These are phyloP conservation scores for Leucophora obtusa DNA, from an alignment of 2,888 invertebrate species.

Conservation along the genomic window DNA sequence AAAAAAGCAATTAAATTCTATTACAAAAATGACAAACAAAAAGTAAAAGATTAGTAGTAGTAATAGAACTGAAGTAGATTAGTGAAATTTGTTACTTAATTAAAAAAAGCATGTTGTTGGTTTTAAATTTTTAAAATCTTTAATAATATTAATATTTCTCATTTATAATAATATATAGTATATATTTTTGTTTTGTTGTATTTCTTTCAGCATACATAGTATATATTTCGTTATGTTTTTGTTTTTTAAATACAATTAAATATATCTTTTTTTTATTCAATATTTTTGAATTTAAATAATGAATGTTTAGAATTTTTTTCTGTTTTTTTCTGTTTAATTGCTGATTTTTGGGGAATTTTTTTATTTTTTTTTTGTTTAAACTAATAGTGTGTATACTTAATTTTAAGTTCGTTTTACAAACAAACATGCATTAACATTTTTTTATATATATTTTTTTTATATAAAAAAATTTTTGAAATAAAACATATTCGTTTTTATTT, in stretches of 20 bases:
- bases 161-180: conserved; percentile 45
- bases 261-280: conserved; percentile 4
- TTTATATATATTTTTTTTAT: conserved; percentile 3
- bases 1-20: conserved; percentile 16
- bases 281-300: conserved; percentile 4
- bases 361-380: conserved; percentile 7
- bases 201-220: conserved; percentile 53
- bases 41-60: conserved; percentile 26
- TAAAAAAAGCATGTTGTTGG: conserved; percentile 66
- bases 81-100: conserved; percentile 43
- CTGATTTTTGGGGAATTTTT: conserved; percentile 18
- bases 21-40: conserved; percentile 23
- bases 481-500: conserved; percentile 13
- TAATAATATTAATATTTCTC: conserved; percentile 55
- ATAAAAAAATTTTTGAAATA: conserved; percentile 14
- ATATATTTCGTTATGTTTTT: conserved; percentile 30
- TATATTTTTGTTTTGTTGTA: conserved; percentile 42
- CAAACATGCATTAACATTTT: conserved; percentile 52
- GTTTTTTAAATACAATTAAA: conserved; percentile 44
- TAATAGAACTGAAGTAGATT: conserved; percentile 18
- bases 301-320: conserved; percentile 15
- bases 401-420: conserved; percentile 54
- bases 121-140: conserved; percentile 65
- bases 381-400: conserved; percentile 7
- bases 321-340: conserved; percentile 8